phyloP scores from a whole-genome alignment of 2,797 vertebrate genomes.

The Lerista edwardsae region DNA sequence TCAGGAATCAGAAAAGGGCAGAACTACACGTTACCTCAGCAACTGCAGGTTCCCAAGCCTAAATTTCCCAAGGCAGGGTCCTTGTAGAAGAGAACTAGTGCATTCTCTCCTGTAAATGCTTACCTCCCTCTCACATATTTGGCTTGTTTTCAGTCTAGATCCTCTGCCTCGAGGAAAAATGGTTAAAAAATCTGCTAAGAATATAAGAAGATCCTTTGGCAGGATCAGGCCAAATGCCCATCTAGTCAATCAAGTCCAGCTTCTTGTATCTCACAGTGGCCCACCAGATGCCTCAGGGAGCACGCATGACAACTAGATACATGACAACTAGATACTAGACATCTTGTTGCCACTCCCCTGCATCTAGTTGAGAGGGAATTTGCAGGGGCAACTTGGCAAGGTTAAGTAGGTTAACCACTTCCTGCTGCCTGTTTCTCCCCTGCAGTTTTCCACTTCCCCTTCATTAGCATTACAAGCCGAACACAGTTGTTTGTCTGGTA shows the following conservation, averaged over 20 bases:
- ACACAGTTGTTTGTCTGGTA: constrained; percentile 1
- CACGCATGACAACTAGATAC: too few relatives aligned
- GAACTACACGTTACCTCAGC: neutral
- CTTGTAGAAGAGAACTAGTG: neutral
- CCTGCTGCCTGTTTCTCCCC: neutral
- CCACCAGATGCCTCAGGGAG: too few relatives aligned
- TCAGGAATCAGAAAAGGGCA: neutral
- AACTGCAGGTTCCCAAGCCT: neutral
- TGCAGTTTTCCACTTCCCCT: neutral
- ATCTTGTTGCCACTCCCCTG: too few relatives aligned
- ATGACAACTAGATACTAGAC: too few relatives aligned
- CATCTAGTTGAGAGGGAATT: neutral
- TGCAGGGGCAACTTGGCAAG: neutral
- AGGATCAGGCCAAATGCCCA: too few relatives aligned
- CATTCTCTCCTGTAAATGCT: neutral
- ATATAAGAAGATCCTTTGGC: too few relatives aligned
- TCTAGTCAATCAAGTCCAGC: too few relatives aligned
- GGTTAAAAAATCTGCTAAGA: neutral
- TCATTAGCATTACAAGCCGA: neutral
- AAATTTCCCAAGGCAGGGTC: neutral
- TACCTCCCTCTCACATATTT: neutral
- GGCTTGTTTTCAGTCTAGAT: neutral
- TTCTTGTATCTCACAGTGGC: too few relatives aligned
- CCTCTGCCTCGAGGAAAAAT: neutral
- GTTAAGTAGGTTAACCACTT: neutral